Evolutionary conservation across 2,113 vertebrate species (phyloP), one percentile per base, ranked within the genome.

Genomic region (Siniperca chuatsi): DNA sequence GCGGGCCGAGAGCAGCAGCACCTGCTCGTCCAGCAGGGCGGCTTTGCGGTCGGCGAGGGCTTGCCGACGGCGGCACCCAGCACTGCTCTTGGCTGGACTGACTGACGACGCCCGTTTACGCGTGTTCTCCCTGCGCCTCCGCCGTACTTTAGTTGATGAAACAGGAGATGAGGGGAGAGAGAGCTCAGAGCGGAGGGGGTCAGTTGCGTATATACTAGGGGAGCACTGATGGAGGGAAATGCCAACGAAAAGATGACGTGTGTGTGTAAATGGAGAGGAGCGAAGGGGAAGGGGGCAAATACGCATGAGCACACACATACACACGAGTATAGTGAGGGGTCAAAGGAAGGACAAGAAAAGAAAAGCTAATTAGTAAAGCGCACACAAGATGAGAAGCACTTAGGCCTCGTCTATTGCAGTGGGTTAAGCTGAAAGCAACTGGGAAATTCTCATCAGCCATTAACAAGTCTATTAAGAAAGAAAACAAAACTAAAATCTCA

Each of bases 281-380:
- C 25, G 40, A 69, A 76, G 71, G 74, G 79, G 78, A 87, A 92
- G 85, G 89, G 86, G 68, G 86, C 82, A 88, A 87, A 84, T 73
- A 92, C 83, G 82, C 85, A 95, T 92, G 94, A 90, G 89, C 88
- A 92, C 93, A 89, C 68, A 72, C 46, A 67, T 21, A 82, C 93
- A 93, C 94, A 96, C 93, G 82, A 96, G 96, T 96, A 92, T 95
- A 95, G 94, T 95, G 95, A 95, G 94, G 94, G 96, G 96, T 97
- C 96, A 97, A 96, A 93, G 83, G 89, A 97, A 94, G 95, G 96
- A 97, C 97, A 97, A 98, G 97, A 97, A 97, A 93, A 96, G 97
- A 97, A 97, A 97, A 95, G 95, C 95, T 94, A 92, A 97, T 98
- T 98, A 99, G 97, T 98, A 96, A 96, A 96, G 96, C 96, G 81